These are phyloP conservation scores for Pavo muticus DNA, from an alignment of 2,113 vertebrate genomes.

Conservation along the genomic window DNA sequence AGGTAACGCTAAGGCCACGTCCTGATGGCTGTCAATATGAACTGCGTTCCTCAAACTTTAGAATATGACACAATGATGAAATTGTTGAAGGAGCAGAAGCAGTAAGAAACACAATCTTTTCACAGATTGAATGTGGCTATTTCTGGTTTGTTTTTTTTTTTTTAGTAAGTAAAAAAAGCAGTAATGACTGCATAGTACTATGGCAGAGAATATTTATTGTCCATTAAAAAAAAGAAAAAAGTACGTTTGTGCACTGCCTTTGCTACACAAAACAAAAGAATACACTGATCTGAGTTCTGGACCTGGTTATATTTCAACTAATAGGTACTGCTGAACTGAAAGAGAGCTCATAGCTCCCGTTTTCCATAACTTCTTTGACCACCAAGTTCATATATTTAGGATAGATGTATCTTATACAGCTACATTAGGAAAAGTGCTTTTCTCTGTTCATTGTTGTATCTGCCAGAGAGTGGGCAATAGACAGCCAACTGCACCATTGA, in stretches of 20 bases:
- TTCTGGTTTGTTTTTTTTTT: not conserved
- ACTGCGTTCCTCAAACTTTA: not conserved
- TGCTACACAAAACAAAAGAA: not conserved
- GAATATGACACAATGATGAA: not conserved
- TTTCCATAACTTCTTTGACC: not conserved
- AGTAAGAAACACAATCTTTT: constrained; percentile 1
- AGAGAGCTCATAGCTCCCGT: not conserved
- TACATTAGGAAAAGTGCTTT: not conserved
- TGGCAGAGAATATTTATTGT: not conserved
- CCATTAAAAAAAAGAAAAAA: not conserved
- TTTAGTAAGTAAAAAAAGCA: not conserved
- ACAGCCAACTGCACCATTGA: not conserved
- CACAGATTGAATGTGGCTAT: not conserved
- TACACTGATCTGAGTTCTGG: not conserved
- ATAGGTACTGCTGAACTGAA: not conserved
- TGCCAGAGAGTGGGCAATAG: not conserved
- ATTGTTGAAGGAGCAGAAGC: not conserved
- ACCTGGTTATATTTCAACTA: not conserved
- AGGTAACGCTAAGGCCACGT: not conserved
- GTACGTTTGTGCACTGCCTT: not conserved
- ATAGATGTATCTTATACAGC: not conserved
- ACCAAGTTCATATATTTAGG: not conserved
- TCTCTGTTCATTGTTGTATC: not conserved
- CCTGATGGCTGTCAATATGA: not conserved
- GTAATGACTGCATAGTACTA: not conserved